Conservation (phyloP, 2,113 vertebrate genomes). For the Channa maculata region DNA sequence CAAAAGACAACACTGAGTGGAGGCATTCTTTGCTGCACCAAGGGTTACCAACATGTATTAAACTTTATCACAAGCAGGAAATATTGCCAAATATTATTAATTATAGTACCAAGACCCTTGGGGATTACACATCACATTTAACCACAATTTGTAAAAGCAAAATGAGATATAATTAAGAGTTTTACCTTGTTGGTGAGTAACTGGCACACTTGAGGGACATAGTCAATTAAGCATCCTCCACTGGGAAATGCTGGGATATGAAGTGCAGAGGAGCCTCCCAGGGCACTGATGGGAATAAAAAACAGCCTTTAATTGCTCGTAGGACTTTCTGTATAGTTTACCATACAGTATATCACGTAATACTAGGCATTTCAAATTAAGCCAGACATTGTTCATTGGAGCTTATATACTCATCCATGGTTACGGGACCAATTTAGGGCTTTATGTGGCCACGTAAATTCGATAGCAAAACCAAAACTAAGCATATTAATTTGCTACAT, state of each 20-base stretch:
- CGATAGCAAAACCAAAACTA: not conserved
- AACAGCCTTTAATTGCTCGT: conserved; percentile 13
- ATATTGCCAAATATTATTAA: not conserved
- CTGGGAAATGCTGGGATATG: conserved; percentile 97
- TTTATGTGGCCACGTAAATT: too few relatives aligned
- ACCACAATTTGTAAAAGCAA: not conserved
- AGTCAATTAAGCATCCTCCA: conserved; percentile 98
- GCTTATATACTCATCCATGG: too few relatives aligned
- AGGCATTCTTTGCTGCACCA: conserved; percentile 18
- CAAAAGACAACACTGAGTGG: conserved; percentile 27
- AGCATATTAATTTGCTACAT: not conserved
- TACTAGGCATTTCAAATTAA: not conserved
- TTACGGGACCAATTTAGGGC: not conserved
- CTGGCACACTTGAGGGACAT: conserved; percentile 98
- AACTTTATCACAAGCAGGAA: conserved; percentile 22
- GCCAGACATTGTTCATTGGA: too few relatives aligned
- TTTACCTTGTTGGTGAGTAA: conserved; percentile 98
- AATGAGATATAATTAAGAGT: not conserved
- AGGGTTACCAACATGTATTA: conserved; percentile 29
- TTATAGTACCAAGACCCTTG: not conserved
- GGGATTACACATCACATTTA: not conserved
- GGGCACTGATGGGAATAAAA: conserved; percentile 84
- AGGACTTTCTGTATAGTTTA: not conserved
- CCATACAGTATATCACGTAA: not conserved
- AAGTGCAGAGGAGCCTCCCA: conserved; percentile 95